phyloP scores from a whole-genome alignment of 2,797 vertebrate genomes.

The Margarornis squamiger region DNA sequence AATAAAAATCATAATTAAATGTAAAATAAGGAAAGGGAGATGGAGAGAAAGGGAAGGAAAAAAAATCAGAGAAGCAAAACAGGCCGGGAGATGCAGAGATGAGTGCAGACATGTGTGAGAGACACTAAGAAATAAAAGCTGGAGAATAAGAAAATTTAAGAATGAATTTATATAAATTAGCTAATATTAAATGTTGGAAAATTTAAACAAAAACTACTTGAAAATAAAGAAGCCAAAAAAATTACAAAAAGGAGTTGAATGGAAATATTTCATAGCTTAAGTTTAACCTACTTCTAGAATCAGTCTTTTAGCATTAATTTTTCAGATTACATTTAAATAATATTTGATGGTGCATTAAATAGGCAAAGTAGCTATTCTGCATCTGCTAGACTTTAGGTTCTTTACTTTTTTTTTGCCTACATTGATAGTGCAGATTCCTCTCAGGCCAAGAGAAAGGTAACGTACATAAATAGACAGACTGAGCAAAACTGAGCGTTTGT shows the following conservation, averaged over 20 bases:
- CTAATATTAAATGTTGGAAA: not conserved
- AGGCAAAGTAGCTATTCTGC: not conserved
- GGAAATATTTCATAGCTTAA: not conserved
- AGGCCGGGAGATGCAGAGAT: not conserved
- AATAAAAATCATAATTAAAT: slow-evolving; percentile 7
- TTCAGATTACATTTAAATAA: not conserved
- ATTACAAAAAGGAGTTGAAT: not conserved
- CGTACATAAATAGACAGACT: not conserved
- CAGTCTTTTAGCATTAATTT: not conserved
- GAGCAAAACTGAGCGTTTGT: not conserved
- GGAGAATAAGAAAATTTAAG: not conserved
- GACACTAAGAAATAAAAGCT: not conserved
- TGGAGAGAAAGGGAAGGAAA: not conserved
- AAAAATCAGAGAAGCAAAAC: not conserved
- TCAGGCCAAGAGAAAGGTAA: not conserved
- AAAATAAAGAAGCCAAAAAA: not conserved
- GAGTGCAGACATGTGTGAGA: not conserved
- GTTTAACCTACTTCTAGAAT: not conserved
- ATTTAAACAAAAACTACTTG: not conserved
- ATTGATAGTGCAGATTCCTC: not conserved
- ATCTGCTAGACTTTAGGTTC: not conserved
- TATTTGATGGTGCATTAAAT: not conserved
- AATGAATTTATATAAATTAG: not conserved
- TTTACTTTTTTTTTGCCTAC: not conserved
- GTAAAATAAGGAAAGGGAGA: not conserved